phyloP scores from a whole-genome alignment of 1,140 invertebrate genomes.

The Cotesia glomerata region DNA sequence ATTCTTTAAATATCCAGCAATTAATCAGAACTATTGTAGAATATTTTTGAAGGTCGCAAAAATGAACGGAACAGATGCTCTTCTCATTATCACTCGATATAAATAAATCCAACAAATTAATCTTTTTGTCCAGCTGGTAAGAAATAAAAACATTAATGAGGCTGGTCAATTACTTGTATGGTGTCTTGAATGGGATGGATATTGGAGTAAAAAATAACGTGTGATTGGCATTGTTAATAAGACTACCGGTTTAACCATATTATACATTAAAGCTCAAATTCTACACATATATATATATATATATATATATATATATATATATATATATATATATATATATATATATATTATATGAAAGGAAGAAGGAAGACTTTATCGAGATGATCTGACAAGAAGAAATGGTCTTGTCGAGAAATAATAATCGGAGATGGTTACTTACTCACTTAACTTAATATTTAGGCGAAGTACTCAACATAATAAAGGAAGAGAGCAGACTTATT shows the following conservation, averaged over 20 bases:
- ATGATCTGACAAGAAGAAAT: background rate
- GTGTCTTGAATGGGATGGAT: constrained; percentile 5
- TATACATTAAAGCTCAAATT: too few species aligned
- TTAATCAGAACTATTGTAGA: too few species aligned
- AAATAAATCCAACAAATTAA: background rate
- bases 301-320: too few species aligned
- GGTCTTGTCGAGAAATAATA: constrained; percentile 15
- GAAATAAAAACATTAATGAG: constrained; percentile 17
- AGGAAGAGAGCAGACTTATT: background rate
- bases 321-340: too few species aligned
- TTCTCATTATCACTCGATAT: background rate
- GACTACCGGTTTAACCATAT: background rate
- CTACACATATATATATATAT: too few species aligned
- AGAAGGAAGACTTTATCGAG: too few species aligned
- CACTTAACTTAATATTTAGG: background rate
- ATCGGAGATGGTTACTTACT: constrained; percentile 8
- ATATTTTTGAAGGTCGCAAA: background rate
- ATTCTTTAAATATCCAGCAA: too few species aligned
- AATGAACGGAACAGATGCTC: constrained; percentile 9
- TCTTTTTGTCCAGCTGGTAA: background rate
- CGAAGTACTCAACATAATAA: too few species aligned
- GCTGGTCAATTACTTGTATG: constrained; percentile 15
- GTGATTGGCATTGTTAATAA: constrained; percentile 22
- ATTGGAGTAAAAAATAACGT: constrained; percentile 2
- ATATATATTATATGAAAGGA: too few species aligned